Evolutionary conservation across 2,113 vertebrate genomes (phyloP).

Genomic region (Sceloporus tristichus): DNA sequence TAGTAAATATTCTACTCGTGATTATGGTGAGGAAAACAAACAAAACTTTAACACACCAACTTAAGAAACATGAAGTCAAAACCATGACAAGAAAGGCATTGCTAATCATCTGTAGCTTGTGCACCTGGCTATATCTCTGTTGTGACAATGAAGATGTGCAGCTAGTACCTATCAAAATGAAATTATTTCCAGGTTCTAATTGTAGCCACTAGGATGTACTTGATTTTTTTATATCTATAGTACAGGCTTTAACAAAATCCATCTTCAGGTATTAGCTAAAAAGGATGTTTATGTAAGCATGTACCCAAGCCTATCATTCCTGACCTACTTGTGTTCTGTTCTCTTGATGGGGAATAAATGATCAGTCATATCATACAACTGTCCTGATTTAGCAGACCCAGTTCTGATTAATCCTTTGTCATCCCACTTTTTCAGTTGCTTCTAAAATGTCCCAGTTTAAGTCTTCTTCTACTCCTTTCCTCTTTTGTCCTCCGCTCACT

Average conservation of each 20-base stretch:
- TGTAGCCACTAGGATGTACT: neutral
- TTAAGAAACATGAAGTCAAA: neutral
- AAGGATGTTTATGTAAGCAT: neutral
- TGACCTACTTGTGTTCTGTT: too few species aligned
- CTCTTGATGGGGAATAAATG: too few species aligned
- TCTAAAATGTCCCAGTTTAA: too few species aligned
- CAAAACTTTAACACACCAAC: neutral
- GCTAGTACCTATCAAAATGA: neutral
- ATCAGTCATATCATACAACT: too few species aligned
- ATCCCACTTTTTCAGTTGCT: too few species aligned
- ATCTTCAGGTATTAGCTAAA: neutral
- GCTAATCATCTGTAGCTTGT: neutral
- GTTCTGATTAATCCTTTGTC: too few species aligned
- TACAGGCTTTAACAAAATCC: constrained; percentile 36
- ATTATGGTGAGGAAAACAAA: neutral
- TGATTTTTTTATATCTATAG: constrained; percentile 37
- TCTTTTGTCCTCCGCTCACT: too few species aligned
- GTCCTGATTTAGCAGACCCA: too few species aligned
- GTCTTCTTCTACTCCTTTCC: too few species aligned
- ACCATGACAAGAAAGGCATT: constrained; percentile 33
- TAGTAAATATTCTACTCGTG: constrained; percentile 3
- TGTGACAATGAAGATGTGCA: constrained; percentile 4
- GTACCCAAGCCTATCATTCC: too few species aligned
- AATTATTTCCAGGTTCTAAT: constrained; percentile 47
- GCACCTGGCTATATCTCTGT: constrained; percentile 16